Conservation (phyloP, 2,888 invertebrate species). For the Stenchaetothrips biformis region DNA sequence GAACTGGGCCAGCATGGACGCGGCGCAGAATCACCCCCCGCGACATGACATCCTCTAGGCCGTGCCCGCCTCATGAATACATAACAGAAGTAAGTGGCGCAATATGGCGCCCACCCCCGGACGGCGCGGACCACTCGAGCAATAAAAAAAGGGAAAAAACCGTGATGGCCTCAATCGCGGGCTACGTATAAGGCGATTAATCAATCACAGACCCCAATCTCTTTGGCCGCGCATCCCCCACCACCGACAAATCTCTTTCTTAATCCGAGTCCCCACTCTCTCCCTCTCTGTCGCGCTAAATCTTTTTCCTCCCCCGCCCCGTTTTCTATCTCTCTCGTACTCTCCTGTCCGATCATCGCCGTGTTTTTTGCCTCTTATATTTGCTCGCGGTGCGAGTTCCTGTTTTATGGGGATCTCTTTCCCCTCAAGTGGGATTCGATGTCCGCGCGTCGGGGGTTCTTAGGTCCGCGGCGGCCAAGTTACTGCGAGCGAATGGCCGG, state of each 20-base stretch:
- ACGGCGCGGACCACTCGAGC: not conserved
- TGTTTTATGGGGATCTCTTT: constrained; percentile 6
- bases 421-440: not conserved
- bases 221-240: not conserved
- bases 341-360: not conserved
- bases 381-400: not conserved
- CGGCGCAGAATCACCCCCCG: too few relatives aligned
- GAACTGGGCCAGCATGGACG: not conserved
- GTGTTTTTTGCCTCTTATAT: not conserved
- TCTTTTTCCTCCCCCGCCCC: constrained; percentile 1
- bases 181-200: constrained; percentile 16
- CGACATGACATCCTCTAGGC: too few relatives aligned
- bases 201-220: constrained; percentile 20
- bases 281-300: constrained; percentile 12
- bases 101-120: constrained; percentile 12
- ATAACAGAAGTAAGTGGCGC: constrained; percentile 9
- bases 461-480: too few relatives aligned
- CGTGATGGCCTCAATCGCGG: constrained; percentile 15
- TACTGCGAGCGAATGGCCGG: too few relatives aligned
- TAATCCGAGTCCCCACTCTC: not conserved
- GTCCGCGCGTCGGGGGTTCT: too few relatives aligned
- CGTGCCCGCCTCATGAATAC: not conserved
- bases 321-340: not conserved
- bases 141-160: constrained; percentile 14
- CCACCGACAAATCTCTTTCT: constrained; percentile 23